These are phyloP conservation scores for Sinocyclocheilus anophthalmus DNA, from an alignment of 2,113 vertebrate species.

Conservation along the genomic window DNA sequence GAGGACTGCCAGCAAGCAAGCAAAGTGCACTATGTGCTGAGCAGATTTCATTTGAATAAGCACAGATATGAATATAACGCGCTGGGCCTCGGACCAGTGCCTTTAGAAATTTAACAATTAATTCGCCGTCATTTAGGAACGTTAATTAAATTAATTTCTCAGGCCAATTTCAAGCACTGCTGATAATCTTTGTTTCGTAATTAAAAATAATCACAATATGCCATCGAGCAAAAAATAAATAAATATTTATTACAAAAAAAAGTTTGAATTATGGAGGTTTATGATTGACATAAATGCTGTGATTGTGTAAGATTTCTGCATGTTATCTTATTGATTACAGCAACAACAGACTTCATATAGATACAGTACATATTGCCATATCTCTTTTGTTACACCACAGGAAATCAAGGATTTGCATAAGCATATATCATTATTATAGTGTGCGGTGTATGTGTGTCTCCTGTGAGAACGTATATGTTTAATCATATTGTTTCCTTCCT, in stretches of 20 bases:
- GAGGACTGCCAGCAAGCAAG: conserved; percentile 44
- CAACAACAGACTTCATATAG: neutral
- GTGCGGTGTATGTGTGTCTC: neutral
- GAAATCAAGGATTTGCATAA: conserved; percentile 10
- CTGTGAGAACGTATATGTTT: neutral
- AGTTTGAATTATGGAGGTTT: neutral
- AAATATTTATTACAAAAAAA: neutral
- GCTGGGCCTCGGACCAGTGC: conserved; percentile 10
- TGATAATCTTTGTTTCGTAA: conserved; percentile 8
- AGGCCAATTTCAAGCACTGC: conserved; percentile 25
- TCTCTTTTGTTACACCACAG: conserved; percentile 21
- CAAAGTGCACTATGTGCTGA: conserved; percentile 41
- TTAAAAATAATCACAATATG: conserved; percentile 15
- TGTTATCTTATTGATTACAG: neutral
- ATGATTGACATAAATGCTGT: neutral
- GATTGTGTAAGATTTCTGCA: neutral
- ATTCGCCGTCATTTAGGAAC: conserved; percentile 4
- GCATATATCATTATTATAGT: conserved; percentile 15
- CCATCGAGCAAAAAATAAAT: conserved; percentile 4
- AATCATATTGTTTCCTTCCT: conserved; percentile 27
- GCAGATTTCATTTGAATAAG: conserved; percentile 39
- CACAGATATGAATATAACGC: conserved; percentile 19
- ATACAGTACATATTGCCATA: neutral
- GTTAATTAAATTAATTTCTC: conserved; percentile 13
- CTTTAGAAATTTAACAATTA: conserved; percentile 16